Base-by-base conservation (phyloP, 2,888 invertebrate genomes). In the Meganola albula region DNA sequence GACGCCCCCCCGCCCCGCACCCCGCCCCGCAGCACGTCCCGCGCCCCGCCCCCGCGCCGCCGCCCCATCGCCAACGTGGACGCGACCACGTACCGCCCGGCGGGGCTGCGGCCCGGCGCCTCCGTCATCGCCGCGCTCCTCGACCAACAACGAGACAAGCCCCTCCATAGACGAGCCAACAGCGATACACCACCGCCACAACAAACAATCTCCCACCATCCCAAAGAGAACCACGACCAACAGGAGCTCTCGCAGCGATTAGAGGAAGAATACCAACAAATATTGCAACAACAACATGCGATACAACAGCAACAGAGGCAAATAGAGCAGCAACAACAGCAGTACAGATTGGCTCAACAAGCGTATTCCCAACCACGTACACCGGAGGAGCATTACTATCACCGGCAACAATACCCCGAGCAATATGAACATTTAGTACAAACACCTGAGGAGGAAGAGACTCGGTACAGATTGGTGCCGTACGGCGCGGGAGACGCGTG, bases 31-130 rank as follows among this genome's bases (percentile, higher is more conserved):
- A 40, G 46, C 27, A 14, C 54, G 48, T 40, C 55, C 39, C 58
- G 58, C 37, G 46, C 52, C 32, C 62, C 56, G 41, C 58, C 58
- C 24, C 62, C 56, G 41, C 58, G 58, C 24, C 61, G 57, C 10
- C 31, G 27, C 7, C 55, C 61, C 40, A 32, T 58, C 46, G 62
- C 47, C 10, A 59, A 47, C 21, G 44, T 68, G 21, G 70, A 69
- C 47, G 74, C 73, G 50, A 83, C 82, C 59, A 83, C 74, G 36
- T 85, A 77, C 75, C 74, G 74, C 45, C 86, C 78, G 43, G 79
- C 76, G 32, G 28, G 55, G 43, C 73, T 68, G 27, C 63, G 58
- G 23, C 71, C 66, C 44, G 74, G 66, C 56, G 62, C 68, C 47
- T 66, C 61, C 12, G 63, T 69, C 27, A 58, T 64, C 13, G 53